Conservation (phyloP, 2,113 vertebrate genomes). For the Muscicapa adusta region DNA sequence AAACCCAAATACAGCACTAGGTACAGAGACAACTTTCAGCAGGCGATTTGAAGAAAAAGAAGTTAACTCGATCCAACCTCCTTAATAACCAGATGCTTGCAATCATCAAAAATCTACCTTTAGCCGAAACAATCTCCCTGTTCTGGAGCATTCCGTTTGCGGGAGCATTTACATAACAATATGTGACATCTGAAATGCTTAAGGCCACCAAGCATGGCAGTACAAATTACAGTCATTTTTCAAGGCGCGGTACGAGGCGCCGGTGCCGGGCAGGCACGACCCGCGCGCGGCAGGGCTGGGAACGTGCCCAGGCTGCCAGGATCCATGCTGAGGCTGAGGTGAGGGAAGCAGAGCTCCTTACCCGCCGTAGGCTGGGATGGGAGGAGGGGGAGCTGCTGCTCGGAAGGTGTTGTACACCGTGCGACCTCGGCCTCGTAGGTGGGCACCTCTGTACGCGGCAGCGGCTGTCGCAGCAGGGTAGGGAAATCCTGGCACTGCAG, state of each 20-base stretch:
- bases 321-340: neutral
- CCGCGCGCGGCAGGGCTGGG: conserved; percentile 53
- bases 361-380: conserved; percentile 95
- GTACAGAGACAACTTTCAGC: neutral
- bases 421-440: conserved; percentile 90
- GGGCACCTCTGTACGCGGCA: conserved; percentile 91
- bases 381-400: conserved; percentile 88
- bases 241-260: conserved; percentile 75
- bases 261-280: conserved; percentile 42
- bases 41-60: neutral
- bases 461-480: conserved; percentile 90
- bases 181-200: conserved; percentile 75
- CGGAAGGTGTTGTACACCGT: conserved; percentile 95
- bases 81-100: conserved; percentile 78
- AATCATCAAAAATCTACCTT: conserved; percentile 70
- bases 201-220: conserved; percentile 79
- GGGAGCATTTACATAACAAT: conserved; percentile 79
- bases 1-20: neutral
- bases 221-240: conserved; percentile 82
- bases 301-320: neutral
- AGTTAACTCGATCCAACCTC: conserved; percentile 71
- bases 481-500: conserved; percentile 91
- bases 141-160: conserved; percentile 68
- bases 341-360: conserved; percentile 69
- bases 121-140: conserved; percentile 60